Conservation (phyloP, 1,140 invertebrate species). For the Drosophila bocqueti region DNA sequence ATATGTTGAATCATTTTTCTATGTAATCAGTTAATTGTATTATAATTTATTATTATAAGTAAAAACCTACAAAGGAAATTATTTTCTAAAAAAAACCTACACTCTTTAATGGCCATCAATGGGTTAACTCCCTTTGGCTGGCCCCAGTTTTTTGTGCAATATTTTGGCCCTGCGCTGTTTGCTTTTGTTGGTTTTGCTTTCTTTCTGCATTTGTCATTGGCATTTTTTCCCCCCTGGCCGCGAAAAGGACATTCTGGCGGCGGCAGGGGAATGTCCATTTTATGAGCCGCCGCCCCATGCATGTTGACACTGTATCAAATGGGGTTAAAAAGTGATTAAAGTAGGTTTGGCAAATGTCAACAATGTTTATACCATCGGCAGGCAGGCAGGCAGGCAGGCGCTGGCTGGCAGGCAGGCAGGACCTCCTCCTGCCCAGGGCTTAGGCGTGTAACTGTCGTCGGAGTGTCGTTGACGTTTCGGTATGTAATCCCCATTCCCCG, state of each 20-base stretch:
- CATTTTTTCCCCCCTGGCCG: conserved; percentile 62
- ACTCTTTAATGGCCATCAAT: neutral
- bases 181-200: conserved; percentile 47
- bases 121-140: conserved; percentile 18
- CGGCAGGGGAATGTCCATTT: conserved; percentile 64
- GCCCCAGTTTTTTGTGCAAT: conserved; percentile 25
- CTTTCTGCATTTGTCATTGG: conserved; percentile 80
- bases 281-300: conserved; percentile 72
- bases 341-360: conserved; percentile 84
- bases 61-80: too few relatives aligned
- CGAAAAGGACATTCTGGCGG: conserved; percentile 5
- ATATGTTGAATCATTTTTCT: too few relatives aligned
- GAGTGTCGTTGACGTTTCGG: conserved; percentile 78
- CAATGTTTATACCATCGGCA: conserved; percentile 76
- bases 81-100: too few relatives aligned
- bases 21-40: too few relatives aligned
- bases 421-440: conserved; percentile 42
- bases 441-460: conserved; percentile 79
- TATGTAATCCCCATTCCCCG: conserved; percentile 40
- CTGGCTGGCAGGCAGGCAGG: conserved; percentile 7
- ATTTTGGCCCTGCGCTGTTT: conserved; percentile 21
- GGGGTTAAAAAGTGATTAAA: conserved; percentile 85
- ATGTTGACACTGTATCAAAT: conserved; percentile 85
- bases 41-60: too few relatives aligned
- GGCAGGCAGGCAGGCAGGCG: conserved; percentile 14